phyloP scores from a whole-genome alignment of 2,888 invertebrate species.

The Drosophila phalerata region DNA sequence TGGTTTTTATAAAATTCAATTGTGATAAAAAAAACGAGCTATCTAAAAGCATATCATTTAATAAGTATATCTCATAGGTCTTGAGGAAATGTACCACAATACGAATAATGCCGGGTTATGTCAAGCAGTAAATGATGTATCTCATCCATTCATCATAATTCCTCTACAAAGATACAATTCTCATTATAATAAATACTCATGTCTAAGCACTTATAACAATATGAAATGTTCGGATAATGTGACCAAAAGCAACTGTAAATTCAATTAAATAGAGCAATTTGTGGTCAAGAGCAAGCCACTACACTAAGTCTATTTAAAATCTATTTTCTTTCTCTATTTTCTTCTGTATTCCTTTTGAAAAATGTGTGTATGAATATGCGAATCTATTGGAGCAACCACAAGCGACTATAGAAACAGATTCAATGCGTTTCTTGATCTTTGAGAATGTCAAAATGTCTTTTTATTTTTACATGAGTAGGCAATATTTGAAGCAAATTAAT shows the following conservation, averaged over 20 bases:
- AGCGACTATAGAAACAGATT: conserved; percentile 44
- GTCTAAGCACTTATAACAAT: conserved; percentile 15
- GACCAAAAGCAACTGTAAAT: conserved; percentile 50
- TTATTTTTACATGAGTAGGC: not conserved
- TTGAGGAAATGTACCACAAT: not conserved
- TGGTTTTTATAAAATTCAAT: not conserved
- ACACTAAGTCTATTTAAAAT: conserved; percentile 56
- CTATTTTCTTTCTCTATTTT: conserved; percentile 11
- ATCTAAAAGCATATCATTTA: not conserved
- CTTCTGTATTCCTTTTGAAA: conserved; percentile 22
- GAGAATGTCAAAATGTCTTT: conserved; percentile 4
- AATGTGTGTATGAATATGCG: conserved; percentile 44
- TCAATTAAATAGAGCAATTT: conserved; percentile 42
- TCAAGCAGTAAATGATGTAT: conserved; percentile 1
- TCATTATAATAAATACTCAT: conserved; percentile 7
- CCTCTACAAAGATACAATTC: not conserved
- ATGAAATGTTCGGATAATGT: conserved; percentile 17
- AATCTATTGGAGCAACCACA: conserved; percentile 50
- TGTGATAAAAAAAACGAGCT: not conserved
- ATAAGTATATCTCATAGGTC: not conserved
- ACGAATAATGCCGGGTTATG: not conserved
- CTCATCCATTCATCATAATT: conserved; percentile 10
- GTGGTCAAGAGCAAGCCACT: conserved; percentile 64
- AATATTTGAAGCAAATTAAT: not conserved
- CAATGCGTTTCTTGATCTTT: conserved; percentile 13